Evolutionary conservation across 1,140 invertebrate genomes (phyloP), one percentile per base, ranked within the genome.

Genomic region (Papilio polyxenes): DNA sequence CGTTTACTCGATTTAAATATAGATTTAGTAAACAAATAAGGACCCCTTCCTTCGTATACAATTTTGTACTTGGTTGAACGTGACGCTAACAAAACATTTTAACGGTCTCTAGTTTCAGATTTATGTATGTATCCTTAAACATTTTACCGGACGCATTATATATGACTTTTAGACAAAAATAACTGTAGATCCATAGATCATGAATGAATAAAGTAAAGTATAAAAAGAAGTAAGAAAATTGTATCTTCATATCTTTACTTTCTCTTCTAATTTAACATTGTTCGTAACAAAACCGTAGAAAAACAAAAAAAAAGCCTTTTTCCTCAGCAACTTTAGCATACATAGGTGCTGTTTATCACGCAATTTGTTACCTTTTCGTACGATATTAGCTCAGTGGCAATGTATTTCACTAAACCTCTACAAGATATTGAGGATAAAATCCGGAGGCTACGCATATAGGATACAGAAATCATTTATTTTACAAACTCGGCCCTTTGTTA

Each of bases 361-460:
- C 49, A 77, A 76, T 76, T 49, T 51, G 75, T 77, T 77, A 31
- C 53, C 48, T 31, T 77, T 53, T 31, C 20, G 53, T 15, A 51
- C 48, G 49, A 56, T 72, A 69, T 80, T 80, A 69, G 59, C 40
- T 80, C 11, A 15, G 78, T 44, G 23, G 37, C 78, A 80, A 69
- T 80, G 17, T 80, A 65, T 80, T 80, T 62, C 59, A 65, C 78
- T 80, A 80, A 80, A 80, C 59, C 78, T 48, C 78, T 62, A 13
- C 9, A 59, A 59, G n/a, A 80, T 80, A 80, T 80, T 62, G 31
- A 3, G 59, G n/a, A 40, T 53, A 48, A 65, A 80, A 59, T 44
- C 17, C 78, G 4, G 17, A 65, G 56, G 23, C 17, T 62, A 11
- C 31, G 37, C 49, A 31, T 56, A 23, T 72, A 72, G 13, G 11